These are phyloP conservation scores for Picus viridis DNA, from an alignment of 2,797 vertebrate species.

Conservation along the genomic window DNA sequence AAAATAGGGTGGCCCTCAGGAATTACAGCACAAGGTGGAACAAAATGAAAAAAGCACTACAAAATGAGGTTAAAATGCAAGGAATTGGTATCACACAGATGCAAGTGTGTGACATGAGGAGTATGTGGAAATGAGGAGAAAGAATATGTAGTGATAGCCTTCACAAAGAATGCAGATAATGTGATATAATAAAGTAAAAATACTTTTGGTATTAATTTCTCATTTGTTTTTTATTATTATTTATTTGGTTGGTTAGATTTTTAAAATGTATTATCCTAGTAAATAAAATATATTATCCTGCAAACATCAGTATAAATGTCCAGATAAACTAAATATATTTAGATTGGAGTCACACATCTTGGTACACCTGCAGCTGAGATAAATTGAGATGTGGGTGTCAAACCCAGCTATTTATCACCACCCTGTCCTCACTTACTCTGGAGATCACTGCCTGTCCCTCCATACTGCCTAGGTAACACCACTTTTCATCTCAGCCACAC, in stretches of 20 bases:
- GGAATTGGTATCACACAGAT: neutral
- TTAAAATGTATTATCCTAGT: neutral
- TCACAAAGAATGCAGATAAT: neutral
- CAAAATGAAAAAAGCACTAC: neutral
- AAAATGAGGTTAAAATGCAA: neutral
- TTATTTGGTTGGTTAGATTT: too few relatives aligned
- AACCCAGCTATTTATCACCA: neutral
- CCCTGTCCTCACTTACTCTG: neutral
- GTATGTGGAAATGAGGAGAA: neutral
- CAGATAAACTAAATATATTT: neutral
- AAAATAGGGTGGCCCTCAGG: neutral
- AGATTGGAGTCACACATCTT: neutral
- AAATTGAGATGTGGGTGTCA: rapidly evolving
- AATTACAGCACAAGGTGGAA: neutral
- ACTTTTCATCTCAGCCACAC: neutral
- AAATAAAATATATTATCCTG: neutral
- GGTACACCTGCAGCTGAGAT: neutral
- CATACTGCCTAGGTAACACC: neutral
- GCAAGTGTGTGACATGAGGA: neutral
- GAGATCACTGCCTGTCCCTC: neutral
- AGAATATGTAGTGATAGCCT: neutral
- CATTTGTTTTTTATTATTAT: neutral
- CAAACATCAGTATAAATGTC: neutral
- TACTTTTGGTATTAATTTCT: neutral
- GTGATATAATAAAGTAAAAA: neutral